These are phyloP conservation scores for Turdus rufiventris DNA, from an alignment of 2,113 vertebrate species.

Conservation along the genomic window DNA sequence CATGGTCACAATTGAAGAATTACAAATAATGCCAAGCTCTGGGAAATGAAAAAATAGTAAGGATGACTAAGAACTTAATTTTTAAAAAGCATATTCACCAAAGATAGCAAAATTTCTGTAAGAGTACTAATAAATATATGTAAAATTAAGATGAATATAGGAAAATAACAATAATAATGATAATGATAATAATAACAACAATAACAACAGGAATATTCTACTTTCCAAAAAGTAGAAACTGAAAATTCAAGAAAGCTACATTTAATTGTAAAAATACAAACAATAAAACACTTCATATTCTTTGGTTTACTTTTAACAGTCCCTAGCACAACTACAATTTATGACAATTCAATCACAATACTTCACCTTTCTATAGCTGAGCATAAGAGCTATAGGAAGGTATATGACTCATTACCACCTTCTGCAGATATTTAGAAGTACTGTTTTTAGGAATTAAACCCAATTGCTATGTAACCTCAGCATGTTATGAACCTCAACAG, in stretches of 20 bases:
- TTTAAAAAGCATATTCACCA: background rate
- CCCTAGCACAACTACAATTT: background rate
- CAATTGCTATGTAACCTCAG: background rate
- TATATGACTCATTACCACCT: background rate
- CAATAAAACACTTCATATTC: background rate
- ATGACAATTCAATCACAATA: background rate
- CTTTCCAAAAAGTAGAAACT: background rate
- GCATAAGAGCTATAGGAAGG: background rate
- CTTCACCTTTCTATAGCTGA: background rate
- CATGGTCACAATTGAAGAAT: fast-evolving
- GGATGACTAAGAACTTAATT: background rate
- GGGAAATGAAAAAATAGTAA: background rate
- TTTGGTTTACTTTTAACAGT: background rate
- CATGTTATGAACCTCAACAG: background rate
- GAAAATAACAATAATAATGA: background rate
- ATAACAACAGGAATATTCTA: background rate
- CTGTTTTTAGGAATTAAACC: background rate
- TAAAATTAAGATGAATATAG: background rate
- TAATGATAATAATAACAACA: too few species aligned
- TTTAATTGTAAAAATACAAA: background rate
- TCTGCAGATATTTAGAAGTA: background rate
- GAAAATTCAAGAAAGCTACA: background rate
- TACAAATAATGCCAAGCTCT: background rate
- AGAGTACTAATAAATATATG: background rate
- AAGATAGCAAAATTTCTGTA: fast-evolving